Base-by-base conservation (phyloP, 2,113 vertebrate genomes). In the Plecotus auritus region DNA sequence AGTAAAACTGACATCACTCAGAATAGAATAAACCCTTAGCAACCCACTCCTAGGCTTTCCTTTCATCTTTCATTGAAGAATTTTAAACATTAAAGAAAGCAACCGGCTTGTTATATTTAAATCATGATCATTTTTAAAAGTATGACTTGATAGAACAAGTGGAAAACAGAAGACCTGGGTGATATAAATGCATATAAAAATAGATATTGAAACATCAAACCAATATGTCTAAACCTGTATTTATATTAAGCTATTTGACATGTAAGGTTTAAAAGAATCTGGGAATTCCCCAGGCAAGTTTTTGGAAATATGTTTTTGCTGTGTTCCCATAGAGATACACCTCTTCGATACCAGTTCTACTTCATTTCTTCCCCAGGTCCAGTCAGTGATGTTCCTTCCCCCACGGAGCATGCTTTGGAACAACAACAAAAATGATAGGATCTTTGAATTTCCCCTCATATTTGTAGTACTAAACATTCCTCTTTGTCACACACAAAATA, bases 251-350 rank as follows among this genome's bases (percentile, higher is more conserved):
- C 80, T 95, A 82, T 70, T 95, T 76, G 93, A 73, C 85, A 94
- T 2, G 23, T 61, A 35, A 26, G 40, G 78, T 92, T 97, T 95
- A 76, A 97, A 83, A 91, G 37, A 76, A 67, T 61, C 67, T 95
- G 93, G 61, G 91, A 94, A 95, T 73, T 91, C 95, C 91, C 96
- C 95, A 95, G 94, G 88, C 69, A 80, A 93, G 90, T 77, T 78
- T 59, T 95, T 91, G 1, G 70, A 96, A 85, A 82, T 42, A 12
- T 45, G 67, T 61, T 92, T 93, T 51, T 81, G 23, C 66, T 88
- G 30, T 32, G 35, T 42, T 90, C n/a, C 45, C 77, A 59, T 1
- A 35, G 47, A 91, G 10, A 83, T 13, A 22, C 4, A 12, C 9
- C 56, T 92, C 51, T 45, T 54, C 66, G 54, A 69, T 23, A 69